phyloP scores from a whole-genome alignment of 2,797 vertebrate species.

The Coccyzus lansbergi region DNA sequence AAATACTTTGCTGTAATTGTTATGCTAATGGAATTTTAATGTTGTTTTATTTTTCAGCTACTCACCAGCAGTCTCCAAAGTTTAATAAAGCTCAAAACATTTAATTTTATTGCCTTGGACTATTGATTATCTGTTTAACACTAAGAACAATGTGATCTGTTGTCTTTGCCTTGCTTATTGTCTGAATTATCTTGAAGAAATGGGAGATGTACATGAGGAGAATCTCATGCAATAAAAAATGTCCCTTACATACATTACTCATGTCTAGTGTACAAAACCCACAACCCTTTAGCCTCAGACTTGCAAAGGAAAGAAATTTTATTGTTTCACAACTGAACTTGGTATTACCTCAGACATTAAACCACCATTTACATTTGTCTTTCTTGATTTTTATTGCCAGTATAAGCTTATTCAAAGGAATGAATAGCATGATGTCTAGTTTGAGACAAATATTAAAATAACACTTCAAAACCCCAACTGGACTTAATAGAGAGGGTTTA shows the following conservation, averaged over 20 bases:
- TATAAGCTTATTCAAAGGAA: slow-evolving; percentile 68
- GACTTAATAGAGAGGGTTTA: not conserved
- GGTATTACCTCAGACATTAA: slow-evolving; percentile 44
- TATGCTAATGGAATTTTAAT: slow-evolving; percentile 75
- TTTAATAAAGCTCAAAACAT: slow-evolving; percentile 79
- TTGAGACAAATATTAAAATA: slow-evolving; percentile 31
- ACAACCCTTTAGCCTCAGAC: slow-evolving; percentile 56
- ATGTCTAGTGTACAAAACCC: slow-evolving; percentile 37
- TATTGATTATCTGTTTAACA: slow-evolving; percentile 79
- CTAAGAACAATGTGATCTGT: slow-evolving; percentile 60
- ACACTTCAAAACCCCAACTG: not conserved
- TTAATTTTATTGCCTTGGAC: slow-evolving; percentile 76
- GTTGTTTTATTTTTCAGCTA: slow-evolving; percentile 59
- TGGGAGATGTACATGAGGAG: slow-evolving; percentile 53
- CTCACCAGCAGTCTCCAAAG: slow-evolving; percentile 65
- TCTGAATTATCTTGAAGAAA: slow-evolving; percentile 72
- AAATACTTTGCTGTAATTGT: slow-evolving; percentile 62
- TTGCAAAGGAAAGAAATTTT: slow-evolving; percentile 56
- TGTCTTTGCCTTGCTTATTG: slow-evolving; percentile 63
- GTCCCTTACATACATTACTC: slow-evolving; percentile 31
- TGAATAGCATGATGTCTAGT: slow-evolving; percentile 28
- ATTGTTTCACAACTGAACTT: slow-evolving; percentile 63
- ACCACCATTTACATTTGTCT: slow-evolving; percentile 19
- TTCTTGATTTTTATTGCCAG: slow-evolving; percentile 66
- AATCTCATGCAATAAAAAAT: slow-evolving; percentile 30